Base-by-base conservation (phyloP, 2,113 vertebrate genomes). In the Vireo altiloquus region DNA sequence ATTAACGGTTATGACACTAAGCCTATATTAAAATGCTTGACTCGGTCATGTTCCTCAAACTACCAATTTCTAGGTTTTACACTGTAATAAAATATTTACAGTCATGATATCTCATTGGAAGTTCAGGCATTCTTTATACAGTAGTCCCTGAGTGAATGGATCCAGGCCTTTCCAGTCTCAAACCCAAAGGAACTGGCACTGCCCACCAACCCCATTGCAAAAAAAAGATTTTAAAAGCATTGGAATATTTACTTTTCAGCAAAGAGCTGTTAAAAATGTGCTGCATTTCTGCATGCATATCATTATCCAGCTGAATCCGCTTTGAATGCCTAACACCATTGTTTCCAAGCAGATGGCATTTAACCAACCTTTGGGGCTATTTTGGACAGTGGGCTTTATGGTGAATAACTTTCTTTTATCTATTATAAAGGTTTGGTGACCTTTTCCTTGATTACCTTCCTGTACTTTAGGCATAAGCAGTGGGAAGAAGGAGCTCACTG, bases 21-120 rank as follows among this genome's bases (percentile, higher is more conserved):
- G 11, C 37, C 79, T 71, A 49, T 35, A 72, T 13, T 74, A 89
- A 92, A 89, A 39, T 7, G 3, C 30, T 86, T 3, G 7, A 64
- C 23, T 74, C 28, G 28, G 33, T 40, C 64, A 71, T 63, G 56
- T 66, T 78, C n/a, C 44, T 81, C 64, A 86, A 86, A 93, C 56
- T 66, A 96, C 44, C 56, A 24, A 80, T 83, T 92, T 93, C 84
- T 65, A 56, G 46, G 40, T 89, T 94, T 91, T 89, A 92, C 6
- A 24, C 60, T 31, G 7, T 27, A 76, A 82, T 92, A 90, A 89
- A 94, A 87, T 54, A 80, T 70, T 82, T 27, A 86, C 18, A 53
- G 54, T 68, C 57, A 71, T 66, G 83, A 77, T 42, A 70, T 31
- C 22, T 64, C 46, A 42, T 6, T 85, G 52, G 39, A 93, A 82